Conservation (phyloP, 2,113 vertebrate species). For the Mastomys coucha region DNA sequence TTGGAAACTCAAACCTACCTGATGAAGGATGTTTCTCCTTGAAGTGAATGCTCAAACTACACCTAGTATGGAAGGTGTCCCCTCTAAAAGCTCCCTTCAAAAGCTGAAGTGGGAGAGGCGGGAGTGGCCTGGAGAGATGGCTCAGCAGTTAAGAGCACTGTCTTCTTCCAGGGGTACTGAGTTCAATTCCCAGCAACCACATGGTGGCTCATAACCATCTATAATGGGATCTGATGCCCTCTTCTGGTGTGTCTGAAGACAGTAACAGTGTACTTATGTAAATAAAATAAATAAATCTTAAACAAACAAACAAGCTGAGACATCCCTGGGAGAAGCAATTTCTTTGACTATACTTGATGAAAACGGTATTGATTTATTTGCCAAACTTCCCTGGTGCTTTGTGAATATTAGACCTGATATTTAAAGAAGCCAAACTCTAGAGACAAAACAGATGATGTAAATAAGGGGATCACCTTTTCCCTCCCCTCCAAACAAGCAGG, state of each 20-base stretch:
- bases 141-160: neutral
- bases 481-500: constrained; percentile 27
- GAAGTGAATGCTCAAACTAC: neutral
- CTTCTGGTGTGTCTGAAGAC: too few relatives aligned
- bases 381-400: constrained; percentile 54
- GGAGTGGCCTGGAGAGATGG: too few relatives aligned
- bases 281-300: too few relatives aligned
- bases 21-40: neutral
- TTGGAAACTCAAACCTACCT: neutral
- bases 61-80: neutral
- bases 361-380: constrained; percentile 50
- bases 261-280: too few relatives aligned
- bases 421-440: constrained; percentile 55
- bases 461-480: constrained; percentile 51
- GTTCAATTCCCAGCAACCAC: too few relatives aligned
- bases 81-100: neutral
- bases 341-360: neutral
- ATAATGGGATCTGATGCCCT: too few relatives aligned
- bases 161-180: too few relatives aligned
- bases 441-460: constrained; percentile 63
- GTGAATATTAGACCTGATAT: constrained; percentile 64
- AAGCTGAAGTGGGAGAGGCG: neutral
- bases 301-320: neutral
- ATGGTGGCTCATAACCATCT: too few relatives aligned
- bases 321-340: constrained; percentile 18